phyloP scores from a whole-genome alignment of 2,797 vertebrate genomes.

The Thamnophis elegans region DNA sequence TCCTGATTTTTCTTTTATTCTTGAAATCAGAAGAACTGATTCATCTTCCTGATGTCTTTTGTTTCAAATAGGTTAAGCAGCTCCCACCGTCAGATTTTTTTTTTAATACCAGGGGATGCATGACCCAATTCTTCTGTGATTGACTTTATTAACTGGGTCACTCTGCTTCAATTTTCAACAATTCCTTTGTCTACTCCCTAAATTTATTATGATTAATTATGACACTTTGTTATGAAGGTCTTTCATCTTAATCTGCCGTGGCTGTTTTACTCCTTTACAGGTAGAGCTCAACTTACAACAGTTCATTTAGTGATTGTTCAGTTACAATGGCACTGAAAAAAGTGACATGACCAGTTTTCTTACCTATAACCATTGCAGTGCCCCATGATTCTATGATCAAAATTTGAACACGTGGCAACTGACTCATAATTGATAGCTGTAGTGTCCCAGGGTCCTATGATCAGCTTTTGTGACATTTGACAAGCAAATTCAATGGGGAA shows the following conservation, averaged over 20 bases:
- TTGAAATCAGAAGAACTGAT: background rate
- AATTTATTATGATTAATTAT: background rate
- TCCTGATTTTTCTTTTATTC: background rate
- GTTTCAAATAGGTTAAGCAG: background rate
- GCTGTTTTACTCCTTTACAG: background rate
- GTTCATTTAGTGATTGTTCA: no score
- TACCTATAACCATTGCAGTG: no score
- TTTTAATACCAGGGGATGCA: background rate
- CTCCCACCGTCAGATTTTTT: background rate
- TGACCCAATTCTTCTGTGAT: background rate
- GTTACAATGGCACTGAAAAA: no score
- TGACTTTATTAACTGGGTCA: background rate
- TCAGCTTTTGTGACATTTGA: no score
- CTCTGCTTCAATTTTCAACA: background rate
- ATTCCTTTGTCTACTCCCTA: background rate
- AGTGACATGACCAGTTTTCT: no score
- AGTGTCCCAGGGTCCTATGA: no score
- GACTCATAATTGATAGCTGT: no score
- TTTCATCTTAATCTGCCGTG: background rate
- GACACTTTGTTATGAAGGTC: background rate
- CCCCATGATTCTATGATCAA: no score
- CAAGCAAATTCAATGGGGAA: no score
- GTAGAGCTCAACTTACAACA: background rate
- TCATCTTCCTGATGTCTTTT: background rate
- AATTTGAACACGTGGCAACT: no score